Evolutionary conservation across 2,888 invertebrate species (phyloP).

Genomic region (Andrena bicolor): DNA sequence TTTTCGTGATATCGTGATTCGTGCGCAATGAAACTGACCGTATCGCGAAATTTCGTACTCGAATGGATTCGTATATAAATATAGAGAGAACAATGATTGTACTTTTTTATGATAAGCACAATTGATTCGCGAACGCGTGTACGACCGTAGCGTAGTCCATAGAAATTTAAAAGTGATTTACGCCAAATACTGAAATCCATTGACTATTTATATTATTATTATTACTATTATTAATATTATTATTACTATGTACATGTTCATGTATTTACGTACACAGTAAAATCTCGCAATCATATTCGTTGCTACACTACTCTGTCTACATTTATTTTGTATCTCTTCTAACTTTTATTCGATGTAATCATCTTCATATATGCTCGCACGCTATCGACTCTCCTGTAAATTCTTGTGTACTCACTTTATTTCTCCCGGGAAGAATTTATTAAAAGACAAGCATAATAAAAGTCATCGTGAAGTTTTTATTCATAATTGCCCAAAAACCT

Average conservation of each 20-base stretch:
- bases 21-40: slow-evolving; percentile 32
- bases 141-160: slow-evolving; percentile 67
- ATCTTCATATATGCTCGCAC: slow-evolving; percentile 30
- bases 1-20: slow-evolving; percentile 48
- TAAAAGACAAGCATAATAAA: slow-evolving; percentile 62
- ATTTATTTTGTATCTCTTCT: slow-evolving; percentile 37
- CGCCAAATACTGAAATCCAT: slow-evolving; percentile 79
- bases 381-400: slow-evolving; percentile 42
- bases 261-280: slow-evolving; percentile 57
- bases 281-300: slow-evolving; percentile 41
- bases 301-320: slow-evolving; percentile 23
- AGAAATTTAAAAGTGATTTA: slow-evolving; percentile 78
- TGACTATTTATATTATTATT: slow-evolving; percentile 73
- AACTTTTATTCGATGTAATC: slow-evolving; percentile 33
- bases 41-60: slow-evolving; percentile 45
- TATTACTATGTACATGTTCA: slow-evolving; percentile 53
- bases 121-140: slow-evolving; percentile 49
- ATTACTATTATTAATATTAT: slow-evolving; percentile 67
- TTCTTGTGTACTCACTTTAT: slow-evolving; percentile 54
- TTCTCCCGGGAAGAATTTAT: slow-evolving; percentile 42
- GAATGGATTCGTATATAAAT: slow-evolving; percentile 14
- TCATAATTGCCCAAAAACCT: slow-evolving; percentile 21
- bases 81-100: slow-evolving; percentile 30
- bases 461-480: slow-evolving; percentile 14
- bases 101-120: slow-evolving; percentile 57